phyloP scores from a whole-genome alignment of 1,140 invertebrate genomes.

The Nasonia giraulti region DNA sequence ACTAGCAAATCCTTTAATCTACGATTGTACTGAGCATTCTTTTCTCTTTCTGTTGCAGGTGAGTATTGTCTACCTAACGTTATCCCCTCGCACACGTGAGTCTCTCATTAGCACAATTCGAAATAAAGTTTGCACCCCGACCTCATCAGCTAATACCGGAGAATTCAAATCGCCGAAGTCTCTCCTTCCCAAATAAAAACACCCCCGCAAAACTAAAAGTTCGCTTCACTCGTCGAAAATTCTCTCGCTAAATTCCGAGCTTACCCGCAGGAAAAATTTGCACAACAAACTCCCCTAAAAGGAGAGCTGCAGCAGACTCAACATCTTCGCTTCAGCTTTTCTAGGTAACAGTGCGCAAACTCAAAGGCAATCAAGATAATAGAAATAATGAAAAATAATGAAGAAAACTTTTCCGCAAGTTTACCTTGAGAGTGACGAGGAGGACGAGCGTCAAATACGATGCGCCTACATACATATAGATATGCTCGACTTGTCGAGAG shows the following conservation, averaged over 20 bases:
- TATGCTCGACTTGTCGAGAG: neutral
- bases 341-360: neutral
- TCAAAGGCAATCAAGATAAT: constrained; percentile 42
- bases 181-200: neutral
- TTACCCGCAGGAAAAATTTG: neutral
- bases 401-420: constrained; percentile 20
- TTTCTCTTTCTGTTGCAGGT: constrained; percentile 6
- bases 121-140: neutral
- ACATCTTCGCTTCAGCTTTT: too few species aligned
- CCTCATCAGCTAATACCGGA: neutral
- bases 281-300: neutral
- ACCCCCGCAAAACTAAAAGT: neutral
- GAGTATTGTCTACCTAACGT: neutral
- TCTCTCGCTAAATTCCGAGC: neutral
- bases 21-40: neutral
- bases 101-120: neutral
- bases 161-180: neutral
- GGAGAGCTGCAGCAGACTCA: too few species aligned
- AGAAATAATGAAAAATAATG: constrained; percentile 48
- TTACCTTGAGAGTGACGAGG: neutral
- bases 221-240: neutral
- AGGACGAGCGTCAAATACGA: neutral
- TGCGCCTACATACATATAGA: neutral
- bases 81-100: neutral
- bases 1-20: too few species aligned